Conservation (phyloP, 2,113 vertebrate genomes). For the Pterocles burchelli region DNA sequence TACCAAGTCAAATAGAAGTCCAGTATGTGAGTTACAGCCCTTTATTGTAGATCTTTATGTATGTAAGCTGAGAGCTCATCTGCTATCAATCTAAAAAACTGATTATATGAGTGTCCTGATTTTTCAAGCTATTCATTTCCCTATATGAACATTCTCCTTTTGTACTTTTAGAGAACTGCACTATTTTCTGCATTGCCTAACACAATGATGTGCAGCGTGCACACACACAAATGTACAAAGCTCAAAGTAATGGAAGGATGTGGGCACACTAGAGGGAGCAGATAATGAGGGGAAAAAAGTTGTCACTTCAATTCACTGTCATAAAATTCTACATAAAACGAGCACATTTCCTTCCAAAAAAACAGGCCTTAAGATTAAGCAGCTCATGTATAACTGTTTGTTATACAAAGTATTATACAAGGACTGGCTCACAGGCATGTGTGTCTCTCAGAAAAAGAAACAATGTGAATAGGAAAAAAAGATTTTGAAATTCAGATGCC, state of each 20-base stretch:
- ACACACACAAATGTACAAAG: neutral
- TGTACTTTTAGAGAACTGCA: neutral
- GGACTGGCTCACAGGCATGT: neutral
- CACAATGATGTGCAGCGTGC: accelerated
- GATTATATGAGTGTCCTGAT: neutral
- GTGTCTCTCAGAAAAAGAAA: neutral
- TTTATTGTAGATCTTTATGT: neutral
- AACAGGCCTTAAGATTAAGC: neutral
- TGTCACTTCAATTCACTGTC: neutral
- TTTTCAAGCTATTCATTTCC: neutral
- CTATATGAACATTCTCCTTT: accelerated
- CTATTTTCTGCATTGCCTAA: neutral
- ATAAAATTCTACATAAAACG: neutral
- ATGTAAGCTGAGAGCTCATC: neutral
- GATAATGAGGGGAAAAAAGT: neutral
- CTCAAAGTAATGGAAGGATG: neutral
- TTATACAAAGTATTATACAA: neutral
- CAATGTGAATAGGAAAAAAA: neutral
- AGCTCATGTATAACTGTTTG: neutral
- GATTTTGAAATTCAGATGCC: neutral
- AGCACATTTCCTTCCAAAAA: neutral
- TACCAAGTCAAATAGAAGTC: constrained; percentile 21
- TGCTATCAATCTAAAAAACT: neutral
- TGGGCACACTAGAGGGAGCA: neutral
- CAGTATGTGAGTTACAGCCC: neutral